Evolutionary conservation across 2,888 invertebrate species (phyloP).

Genomic region (Amiota mariae): DNA sequence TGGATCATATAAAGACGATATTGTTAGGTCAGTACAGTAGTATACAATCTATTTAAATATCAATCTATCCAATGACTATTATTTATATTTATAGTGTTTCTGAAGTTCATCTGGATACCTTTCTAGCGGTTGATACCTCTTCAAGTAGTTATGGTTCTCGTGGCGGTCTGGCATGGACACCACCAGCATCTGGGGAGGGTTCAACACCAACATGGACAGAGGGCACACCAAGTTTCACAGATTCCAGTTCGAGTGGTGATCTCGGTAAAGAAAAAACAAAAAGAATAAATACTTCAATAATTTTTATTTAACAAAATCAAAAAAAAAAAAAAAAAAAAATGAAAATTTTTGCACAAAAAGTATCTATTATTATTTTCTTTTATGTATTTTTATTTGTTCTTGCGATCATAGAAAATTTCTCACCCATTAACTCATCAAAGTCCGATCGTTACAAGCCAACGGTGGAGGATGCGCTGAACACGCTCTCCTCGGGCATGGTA

Average conservation of each 20-base stretch:
- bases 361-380: constrained; percentile 41
- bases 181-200: constrained; percentile 88
- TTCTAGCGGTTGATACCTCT: constrained; percentile 73
- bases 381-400: constrained; percentile 52
- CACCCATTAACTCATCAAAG: constrained; percentile 74
- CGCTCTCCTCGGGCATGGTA: constrained; percentile 90
- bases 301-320: constrained; percentile 43
- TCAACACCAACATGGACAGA: constrained; percentile 99
- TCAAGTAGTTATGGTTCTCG: constrained; percentile 76
- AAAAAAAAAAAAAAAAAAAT: too few relatives aligned
- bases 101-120: constrained; percentile 82
- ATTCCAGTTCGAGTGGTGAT: constrained; percentile 94
- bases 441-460: constrained; percentile 76
- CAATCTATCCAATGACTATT: neutral
- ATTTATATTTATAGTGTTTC: constrained; percentile 76
- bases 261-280: constrained; percentile 75
- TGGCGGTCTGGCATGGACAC: constrained; percentile 80
- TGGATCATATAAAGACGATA: constrained; percentile 71
- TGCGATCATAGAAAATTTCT: constrained; percentile 72
- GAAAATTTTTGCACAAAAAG: constrained; percentile 18
- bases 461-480: constrained; percentile 84
- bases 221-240: constrained; percentile 97
- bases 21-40: constrained; percentile 68
- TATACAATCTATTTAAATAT: neutral
- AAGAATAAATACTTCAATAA: constrained; percentile 40